Evolutionary conservation across 2,797 vertebrate species (phyloP).

Genomic region (Cyprinella venusta): DNA sequence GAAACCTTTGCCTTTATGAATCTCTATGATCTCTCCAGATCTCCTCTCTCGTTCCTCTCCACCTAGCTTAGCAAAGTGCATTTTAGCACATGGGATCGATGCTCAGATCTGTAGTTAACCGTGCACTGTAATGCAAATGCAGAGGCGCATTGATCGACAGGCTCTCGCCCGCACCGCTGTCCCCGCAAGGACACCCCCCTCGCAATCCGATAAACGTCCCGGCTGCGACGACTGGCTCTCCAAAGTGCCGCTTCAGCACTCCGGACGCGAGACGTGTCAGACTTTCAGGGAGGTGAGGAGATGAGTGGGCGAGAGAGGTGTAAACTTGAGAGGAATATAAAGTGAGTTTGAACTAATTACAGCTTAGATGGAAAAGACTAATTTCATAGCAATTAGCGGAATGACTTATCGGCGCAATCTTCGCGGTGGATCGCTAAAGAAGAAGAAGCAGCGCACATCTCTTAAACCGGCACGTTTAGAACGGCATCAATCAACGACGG

Average conservation of each 20-base stretch:
- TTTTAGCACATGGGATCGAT: slow-evolving; percentile 58
- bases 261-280: slow-evolving; percentile 24
- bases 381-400: slow-evolving; percentile 65
- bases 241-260: slow-evolving; percentile 61
- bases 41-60: slow-evolving; percentile 10
- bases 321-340: slow-evolving; percentile 52
- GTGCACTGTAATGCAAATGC: slow-evolving; percentile 67
- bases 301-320: slow-evolving; percentile 39
- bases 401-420: slow-evolving; percentile 60
- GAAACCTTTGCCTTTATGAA: slow-evolving; percentile 13
- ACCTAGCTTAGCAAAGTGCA: slow-evolving; percentile 28
- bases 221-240: slow-evolving; percentile 38
- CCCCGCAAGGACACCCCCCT: slow-evolving; percentile 62
- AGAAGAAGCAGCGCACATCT: slow-evolving; percentile 40
- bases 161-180: slow-evolving; percentile 50
- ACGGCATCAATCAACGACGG: slow-evolving; percentile 54
- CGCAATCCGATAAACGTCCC: slow-evolving; percentile 57
- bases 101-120: slow-evolving; percentile 67
- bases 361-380: slow-evolving; percentile 55
- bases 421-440: slow-evolving; percentile 53
- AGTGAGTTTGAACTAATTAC: slow-evolving; percentile 58
- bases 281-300: slow-evolving; percentile 30
- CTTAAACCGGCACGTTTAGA: slow-evolving; percentile 34
- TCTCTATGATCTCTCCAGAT: neutral
- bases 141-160: slow-evolving; percentile 59